phyloP scores from a whole-genome alignment of 53 echinoderm and acorn worm genomes.

The Patiria pectinifera region DNA sequence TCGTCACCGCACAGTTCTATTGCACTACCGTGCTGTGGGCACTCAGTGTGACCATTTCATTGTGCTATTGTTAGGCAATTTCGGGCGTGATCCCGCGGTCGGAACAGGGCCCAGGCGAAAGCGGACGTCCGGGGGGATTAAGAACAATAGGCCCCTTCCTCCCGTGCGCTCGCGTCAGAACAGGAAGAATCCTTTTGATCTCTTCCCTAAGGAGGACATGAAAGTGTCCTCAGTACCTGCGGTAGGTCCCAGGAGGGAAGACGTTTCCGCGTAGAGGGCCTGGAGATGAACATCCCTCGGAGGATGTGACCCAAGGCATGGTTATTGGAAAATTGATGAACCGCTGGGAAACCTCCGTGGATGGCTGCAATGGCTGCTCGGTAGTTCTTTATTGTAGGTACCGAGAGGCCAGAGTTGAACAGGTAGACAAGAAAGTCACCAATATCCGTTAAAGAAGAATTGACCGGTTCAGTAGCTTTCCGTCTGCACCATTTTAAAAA shows the following conservation, averaged over 20 bases:
- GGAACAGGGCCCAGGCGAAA: too few relatives aligned
- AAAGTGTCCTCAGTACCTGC: neutral
- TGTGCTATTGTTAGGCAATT: too few relatives aligned
- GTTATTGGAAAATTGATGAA: neutral
- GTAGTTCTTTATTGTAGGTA: constrained; percentile 26
- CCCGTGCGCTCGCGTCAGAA: too few relatives aligned
- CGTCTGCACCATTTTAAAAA: neutral
- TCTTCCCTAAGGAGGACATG: neutral
- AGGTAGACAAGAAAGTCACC: constrained; percentile 12
- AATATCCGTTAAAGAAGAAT: neutral
- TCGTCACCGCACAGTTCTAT: too few relatives aligned
- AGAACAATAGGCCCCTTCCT: too few relatives aligned
- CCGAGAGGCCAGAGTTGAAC: neutral
- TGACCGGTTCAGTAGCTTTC: neutral
- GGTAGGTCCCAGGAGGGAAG: constrained; percentile 17
- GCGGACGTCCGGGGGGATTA: too few relatives aligned
- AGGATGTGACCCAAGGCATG: too few relatives aligned
- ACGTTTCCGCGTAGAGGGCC: neutral
- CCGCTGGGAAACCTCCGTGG: neutral
- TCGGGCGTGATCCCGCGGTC: too few relatives aligned
- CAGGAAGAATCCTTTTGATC: too few relatives aligned
- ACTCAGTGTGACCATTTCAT: too few relatives aligned
- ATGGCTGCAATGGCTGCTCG: neutral
- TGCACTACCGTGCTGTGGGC: too few relatives aligned
- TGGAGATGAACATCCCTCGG: neutral